These are phyloP conservation scores for Myzus persicae DNA, from an alignment of 1,140 invertebrate species.

Conservation along the genomic window DNA sequence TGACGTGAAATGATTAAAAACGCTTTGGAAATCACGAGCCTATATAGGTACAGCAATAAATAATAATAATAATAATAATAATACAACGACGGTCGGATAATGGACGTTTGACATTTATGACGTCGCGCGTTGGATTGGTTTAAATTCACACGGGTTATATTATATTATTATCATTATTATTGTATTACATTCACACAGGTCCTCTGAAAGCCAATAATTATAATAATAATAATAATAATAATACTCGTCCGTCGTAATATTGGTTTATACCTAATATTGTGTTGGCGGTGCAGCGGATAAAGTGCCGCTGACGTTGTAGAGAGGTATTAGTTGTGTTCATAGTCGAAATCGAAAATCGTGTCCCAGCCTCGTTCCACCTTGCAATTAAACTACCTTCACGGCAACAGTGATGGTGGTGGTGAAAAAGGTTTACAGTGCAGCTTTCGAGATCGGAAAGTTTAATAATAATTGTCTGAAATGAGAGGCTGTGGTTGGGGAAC, in stretches of 20 bases:
- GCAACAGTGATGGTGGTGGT: neutral
- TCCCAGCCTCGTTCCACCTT: neutral
- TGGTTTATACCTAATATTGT: neutral
- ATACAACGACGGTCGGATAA: neutral
- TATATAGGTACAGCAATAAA: too few species aligned
- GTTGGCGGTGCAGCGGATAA: neutral
- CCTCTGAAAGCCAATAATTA: neutral
- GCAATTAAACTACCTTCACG: neutral
- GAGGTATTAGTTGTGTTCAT: neutral
- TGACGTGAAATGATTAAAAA: slow-evolving; percentile 1
- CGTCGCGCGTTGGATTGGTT: neutral
- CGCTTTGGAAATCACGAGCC: neutral
- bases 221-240: neutral
- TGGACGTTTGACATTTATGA: neutral
- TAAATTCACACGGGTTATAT: neutral
- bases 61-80: neutral
- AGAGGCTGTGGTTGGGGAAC: neutral
- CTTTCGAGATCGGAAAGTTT: neutral
- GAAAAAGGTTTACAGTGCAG: neutral
- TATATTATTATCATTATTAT: neutral
- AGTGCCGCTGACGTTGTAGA: neutral
- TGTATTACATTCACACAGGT: neutral
- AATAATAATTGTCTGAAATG: neutral
- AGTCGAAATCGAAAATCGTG: neutral
- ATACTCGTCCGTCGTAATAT: neutral